These are phyloP conservation scores for Sander vitreus DNA, from an alignment of 2,113 vertebrate species.

Conservation along the genomic window DNA sequence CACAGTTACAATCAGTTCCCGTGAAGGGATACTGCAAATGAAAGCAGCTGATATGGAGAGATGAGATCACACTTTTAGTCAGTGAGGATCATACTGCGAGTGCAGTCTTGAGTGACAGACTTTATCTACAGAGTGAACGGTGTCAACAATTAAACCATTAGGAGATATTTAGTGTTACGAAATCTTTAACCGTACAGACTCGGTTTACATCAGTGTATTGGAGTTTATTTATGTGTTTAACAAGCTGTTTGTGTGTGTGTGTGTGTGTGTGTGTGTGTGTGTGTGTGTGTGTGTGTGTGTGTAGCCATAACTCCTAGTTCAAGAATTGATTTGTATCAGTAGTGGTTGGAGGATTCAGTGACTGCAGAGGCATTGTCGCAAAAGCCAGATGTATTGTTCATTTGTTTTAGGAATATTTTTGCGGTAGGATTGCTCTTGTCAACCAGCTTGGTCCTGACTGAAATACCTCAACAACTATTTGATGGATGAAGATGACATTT, in stretches of 20 bases:
- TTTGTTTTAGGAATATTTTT: not conserved
- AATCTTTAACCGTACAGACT: not conserved
- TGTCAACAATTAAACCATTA: not conserved
- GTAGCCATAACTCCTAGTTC: not conserved
- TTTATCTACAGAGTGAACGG: not conserved
- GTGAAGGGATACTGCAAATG: constrained; percentile 36
- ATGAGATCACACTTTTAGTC: constrained; percentile 24
- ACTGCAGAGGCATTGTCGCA: not conserved
- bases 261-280: no score
- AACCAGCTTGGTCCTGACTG: no score
- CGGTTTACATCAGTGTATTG: no score
- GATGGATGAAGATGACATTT: no score
- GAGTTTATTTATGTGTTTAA: not conserved
- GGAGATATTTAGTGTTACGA: not conserved
- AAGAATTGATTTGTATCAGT: not conserved
- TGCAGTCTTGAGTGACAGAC: constrained; percentile 3
- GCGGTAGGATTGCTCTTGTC: not conserved
- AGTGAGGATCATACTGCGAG: not conserved
- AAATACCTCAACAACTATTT: no score
- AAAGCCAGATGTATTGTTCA: not conserved
- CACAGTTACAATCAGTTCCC: constrained; percentile 31
- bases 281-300: not conserved
- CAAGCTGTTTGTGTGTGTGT: not conserved
- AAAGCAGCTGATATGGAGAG: constrained; percentile 43
- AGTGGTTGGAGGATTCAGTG: not conserved